These are phyloP conservation scores for Troides aeacus DNA, from an alignment of 2,888 invertebrate species.

Conservation along the genomic window DNA sequence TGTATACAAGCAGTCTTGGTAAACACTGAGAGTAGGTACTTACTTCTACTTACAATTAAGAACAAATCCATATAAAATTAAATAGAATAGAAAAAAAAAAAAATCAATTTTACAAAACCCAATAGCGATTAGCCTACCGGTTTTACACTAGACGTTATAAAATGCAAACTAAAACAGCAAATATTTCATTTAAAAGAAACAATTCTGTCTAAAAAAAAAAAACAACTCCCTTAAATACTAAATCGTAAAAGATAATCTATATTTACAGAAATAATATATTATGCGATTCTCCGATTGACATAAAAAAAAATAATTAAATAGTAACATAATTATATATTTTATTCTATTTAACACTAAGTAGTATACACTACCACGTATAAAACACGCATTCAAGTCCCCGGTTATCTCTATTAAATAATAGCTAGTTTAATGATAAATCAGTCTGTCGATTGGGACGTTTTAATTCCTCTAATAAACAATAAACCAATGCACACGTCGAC, in stretches of 20 bases:
- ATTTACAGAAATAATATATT: slow-evolving; percentile 79
- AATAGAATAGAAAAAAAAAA: slow-evolving; percentile 47
- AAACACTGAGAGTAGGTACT: slow-evolving; percentile 78
- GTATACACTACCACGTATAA: slow-evolving; percentile 78
- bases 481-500: slow-evolving; percentile 70
- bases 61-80: slow-evolving; percentile 74
- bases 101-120: slow-evolving; percentile 63
- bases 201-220: slow-evolving; percentile 59
- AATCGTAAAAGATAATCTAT: slow-evolving; percentile 63
- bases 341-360: slow-evolving; percentile 73
- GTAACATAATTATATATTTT: slow-evolving; percentile 74
- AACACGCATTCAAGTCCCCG: slow-evolving; percentile 78
- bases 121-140: slow-evolving; percentile 60
- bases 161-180: slow-evolving; percentile 80
- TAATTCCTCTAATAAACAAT: slow-evolving; percentile 77
- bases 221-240: slow-evolving; percentile 64
- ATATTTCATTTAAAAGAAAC: slow-evolving; percentile 76
- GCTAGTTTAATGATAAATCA: slow-evolving; percentile 75
- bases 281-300: slow-evolving; percentile 73
- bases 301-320: slow-evolving; percentile 62
- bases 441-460: slow-evolving; percentile 80
- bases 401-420: slow-evolving; percentile 64
- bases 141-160: slow-evolving; percentile 71
- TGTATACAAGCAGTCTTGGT: slow-evolving; percentile 79
- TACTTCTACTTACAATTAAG: slow-evolving; percentile 70